Evolutionary conservation across 2,113 vertebrate genomes (phyloP), one percentile per base, ranked within the genome.

Genomic region (Nothoprocta perdicaria): DNA sequence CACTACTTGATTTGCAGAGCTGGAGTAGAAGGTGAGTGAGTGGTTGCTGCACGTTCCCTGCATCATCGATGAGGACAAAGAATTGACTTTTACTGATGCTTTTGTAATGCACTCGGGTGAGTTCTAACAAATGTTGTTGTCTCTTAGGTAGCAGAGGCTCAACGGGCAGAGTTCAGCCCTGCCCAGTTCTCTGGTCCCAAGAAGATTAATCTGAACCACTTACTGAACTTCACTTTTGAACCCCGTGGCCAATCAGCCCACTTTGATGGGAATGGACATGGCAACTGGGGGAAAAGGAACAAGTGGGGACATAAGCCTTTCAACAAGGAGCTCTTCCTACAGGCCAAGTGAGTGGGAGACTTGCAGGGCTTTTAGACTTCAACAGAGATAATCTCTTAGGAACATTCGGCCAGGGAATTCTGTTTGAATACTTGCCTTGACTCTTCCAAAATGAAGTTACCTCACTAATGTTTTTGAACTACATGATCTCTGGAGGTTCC

Each of bases 251-350:
- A 98, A 35, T 86, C 97, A 33, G 98, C 98, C 68, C 98, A 98
- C 94, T 98, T 98, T 71, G 98, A 98, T 81, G 97, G 98, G 86
- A 97, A 84, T 92, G 96, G 97, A 94, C 98, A 98, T 90, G 97
- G 98, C 94, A 98, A 97, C 94, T 99, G 99, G 99, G 99, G 98
- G 29, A 99, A 98, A 95, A 98, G 99, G 93, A 99, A 99, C 98
- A 99, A 99, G 91, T 99, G 99, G 99, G 99, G 99, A 78, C 98
- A 99, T 96, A 99, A 99, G 94, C 99, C 99, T 75, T 99, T 99
- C 97, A 99, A 99, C 97, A 99, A 99, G 98, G 99, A 99, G 96
- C 98, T 99, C 62, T 99, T 99, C 89, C 97, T 99, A 78, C 99
- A 99, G 98, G 99, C 99, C 96, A 99, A 99, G 99, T 99, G 96